Evolutionary conservation across 2,113 vertebrate species (phyloP).

Genomic region (Potamarius usumacintae): DNA sequence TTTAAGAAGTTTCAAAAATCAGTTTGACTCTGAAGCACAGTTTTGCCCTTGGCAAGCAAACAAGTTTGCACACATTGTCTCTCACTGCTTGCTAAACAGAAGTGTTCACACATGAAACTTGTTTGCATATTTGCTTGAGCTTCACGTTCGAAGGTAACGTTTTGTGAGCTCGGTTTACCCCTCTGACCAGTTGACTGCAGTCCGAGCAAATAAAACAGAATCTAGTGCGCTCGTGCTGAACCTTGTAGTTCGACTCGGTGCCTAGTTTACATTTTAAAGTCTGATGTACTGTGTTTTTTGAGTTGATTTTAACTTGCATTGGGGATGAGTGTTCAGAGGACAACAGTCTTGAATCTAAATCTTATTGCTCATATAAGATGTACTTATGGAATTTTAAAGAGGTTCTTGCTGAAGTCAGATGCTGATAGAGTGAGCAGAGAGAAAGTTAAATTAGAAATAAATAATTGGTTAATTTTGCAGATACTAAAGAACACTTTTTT

Average conservation of each 20-base stretch:
- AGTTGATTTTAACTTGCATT: not conserved
- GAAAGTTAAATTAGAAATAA: not conserved
- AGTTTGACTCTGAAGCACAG: not conserved
- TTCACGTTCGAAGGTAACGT: not conserved
- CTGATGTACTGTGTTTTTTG: not conserved
- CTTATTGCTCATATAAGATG: not conserved
- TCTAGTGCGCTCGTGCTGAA: not conserved
- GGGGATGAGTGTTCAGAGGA: not conserved
- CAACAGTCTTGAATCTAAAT: not conserved
- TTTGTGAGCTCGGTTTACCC: not conserved
- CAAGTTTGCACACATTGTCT: not conserved
- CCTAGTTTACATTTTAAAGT: not conserved
- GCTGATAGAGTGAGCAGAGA: not conserved
- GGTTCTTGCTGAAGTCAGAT: not conserved
- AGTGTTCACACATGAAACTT: not conserved
- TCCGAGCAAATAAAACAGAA: not conserved
- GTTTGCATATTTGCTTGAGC: not conserved
- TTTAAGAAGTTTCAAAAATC: not conserved
- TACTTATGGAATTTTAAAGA: not conserved
- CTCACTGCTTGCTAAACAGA: not conserved
- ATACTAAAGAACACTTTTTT: not conserved
- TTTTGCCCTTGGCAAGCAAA: not conserved
- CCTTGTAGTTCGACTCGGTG: not conserved
- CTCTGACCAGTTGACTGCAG: not conserved
- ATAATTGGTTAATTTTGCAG: not conserved